phyloP scores from a whole-genome alignment of 1,140 invertebrate species.

The Microplitis mediator region DNA sequence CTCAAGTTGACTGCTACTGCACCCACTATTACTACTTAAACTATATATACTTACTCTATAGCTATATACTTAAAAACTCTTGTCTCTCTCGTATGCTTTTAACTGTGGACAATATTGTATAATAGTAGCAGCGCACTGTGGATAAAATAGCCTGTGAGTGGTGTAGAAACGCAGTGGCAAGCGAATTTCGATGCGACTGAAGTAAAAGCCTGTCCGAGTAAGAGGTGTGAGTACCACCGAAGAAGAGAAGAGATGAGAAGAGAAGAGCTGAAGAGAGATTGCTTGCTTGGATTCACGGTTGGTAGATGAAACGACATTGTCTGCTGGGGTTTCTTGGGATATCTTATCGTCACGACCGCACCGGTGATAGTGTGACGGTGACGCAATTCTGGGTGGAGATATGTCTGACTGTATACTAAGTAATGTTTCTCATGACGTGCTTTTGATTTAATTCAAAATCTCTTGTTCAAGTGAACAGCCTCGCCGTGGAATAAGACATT shows the following conservation, averaged over 20 bases:
- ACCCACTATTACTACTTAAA: no score
- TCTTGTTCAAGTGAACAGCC: neutral
- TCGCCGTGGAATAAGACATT: neutral
- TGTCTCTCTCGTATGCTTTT: neutral
- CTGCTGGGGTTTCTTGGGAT: neutral
- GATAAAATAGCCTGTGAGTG: neutral
- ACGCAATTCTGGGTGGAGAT: neutral
- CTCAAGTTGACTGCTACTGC: slow-evolving; percentile 9
- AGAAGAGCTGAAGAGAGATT: neutral
- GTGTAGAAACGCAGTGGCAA: slow-evolving; percentile 12
- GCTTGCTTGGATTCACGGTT: neutral
- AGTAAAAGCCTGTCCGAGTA: neutral
- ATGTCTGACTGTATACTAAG: neutral
- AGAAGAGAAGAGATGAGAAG: no score
- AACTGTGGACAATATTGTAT: slow-evolving; percentile 11
- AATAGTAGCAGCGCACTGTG: neutral
- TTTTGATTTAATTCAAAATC: slow-evolving; percentile 4
- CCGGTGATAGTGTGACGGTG: neutral
- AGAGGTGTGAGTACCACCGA: neutral
- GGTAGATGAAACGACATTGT: slow-evolving; percentile 11
- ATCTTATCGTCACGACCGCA: slow-evolving; percentile 11
- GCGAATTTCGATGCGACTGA: slow-evolving; percentile 17
- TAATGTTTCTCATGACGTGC: neutral
- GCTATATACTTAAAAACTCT: neutral
- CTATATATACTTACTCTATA: neutral